Evolutionary conservation across 2,113 vertebrate genomes (phyloP).

Genomic region (Dunckerocampus dactyliophorus): DNA sequence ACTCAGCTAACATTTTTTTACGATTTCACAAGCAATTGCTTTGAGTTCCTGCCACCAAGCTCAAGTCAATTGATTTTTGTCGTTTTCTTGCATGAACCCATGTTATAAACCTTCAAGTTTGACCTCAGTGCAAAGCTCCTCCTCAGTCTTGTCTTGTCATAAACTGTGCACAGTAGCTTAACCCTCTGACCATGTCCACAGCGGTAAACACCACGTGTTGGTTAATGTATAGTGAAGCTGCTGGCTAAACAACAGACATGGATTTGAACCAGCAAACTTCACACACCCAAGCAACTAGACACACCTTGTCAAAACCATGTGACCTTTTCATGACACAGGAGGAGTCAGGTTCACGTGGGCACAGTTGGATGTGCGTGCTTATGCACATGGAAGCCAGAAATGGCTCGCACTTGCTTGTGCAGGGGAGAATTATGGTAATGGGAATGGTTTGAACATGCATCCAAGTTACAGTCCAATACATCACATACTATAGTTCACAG

Average conservation of each 20-base stretch:
- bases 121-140: constrained; percentile 11
- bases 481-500: no score
- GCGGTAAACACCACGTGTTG: neutral
- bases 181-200: neutral
- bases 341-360: no score
- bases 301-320: no score
- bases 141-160: constrained; percentile 21
- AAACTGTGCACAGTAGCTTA: constrained; percentile 4
- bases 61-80: neutral
- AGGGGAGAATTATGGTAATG: no score
- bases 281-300: no score
- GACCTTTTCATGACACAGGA: no score
- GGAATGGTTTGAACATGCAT: no score
- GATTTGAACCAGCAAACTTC: no score
- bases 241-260: neutral
- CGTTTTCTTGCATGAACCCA: neutral
- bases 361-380: no score
- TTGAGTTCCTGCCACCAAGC: neutral
- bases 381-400: no score
- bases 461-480: no score
- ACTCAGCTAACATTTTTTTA: constrained; percentile 27
- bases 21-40: neutral
- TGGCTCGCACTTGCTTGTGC: no score
- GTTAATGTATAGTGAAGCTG: constrained; percentile 26
- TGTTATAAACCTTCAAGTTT: neutral